Base-by-base conservation (phyloP, 1,140 invertebrate genomes). In the Laupala kohalensis region DNA sequence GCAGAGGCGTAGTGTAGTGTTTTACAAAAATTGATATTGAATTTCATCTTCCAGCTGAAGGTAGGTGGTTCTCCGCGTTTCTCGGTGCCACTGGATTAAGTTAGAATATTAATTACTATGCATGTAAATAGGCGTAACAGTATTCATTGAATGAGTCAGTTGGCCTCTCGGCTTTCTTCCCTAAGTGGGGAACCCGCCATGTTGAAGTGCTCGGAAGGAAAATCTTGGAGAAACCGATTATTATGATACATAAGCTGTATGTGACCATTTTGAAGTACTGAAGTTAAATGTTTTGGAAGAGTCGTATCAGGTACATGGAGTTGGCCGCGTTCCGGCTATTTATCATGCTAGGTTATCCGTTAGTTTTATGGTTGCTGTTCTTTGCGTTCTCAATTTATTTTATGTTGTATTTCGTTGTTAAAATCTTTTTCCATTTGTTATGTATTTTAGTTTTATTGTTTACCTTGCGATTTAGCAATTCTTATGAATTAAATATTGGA, bases 91-190 rank as follows among this genome's bases (percentile, higher is more conserved):
- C 25, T 73, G 64, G 67, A 73, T 66, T 69, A 64, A 27, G 64
- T 71, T 71, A 67, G 73, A 72, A 72, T 73, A 71, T 75, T 74
- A 74, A 77, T 75, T 75, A 75, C 71, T 70, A 71, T 74, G 70
- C 71, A 72, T 72, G 67, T 12, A 64, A 75, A 71, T 71, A 71
- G 74, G 75, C 71, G 53, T 70, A 70, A 66, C 37, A 74, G 69
- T 75, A 71, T 76, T 69, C 72, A 73, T 69, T 70, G 72, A 25
- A 70, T 13, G 68, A 69, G 64, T 13, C 75, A 75, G 76, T 77
- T 76, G 77, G 77, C 77, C 78, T 77, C 77, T 75, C 79, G 79
- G 80, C 81, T 82, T 82, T 82, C 81, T 80, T 81, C 81, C 77
- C 76, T 75, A 77, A 80, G 77, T 76, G 79, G 78, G 77, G 76